phyloP scores from a whole-genome alignment of 1,140 invertebrate genomes.

The Heliconius congener region DNA sequence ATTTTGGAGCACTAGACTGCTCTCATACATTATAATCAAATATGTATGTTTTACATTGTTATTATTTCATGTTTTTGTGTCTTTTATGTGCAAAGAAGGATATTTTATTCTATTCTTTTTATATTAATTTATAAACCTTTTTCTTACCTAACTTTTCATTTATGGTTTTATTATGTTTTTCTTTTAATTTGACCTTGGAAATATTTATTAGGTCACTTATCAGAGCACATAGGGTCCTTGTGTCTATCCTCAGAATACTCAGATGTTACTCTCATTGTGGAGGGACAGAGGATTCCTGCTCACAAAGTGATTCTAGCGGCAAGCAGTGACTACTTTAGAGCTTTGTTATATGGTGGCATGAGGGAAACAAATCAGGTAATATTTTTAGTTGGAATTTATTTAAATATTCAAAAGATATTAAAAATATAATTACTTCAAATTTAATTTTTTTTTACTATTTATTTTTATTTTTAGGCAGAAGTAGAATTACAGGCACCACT shows the following conservation, averaged over 20 bases:
- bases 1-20: too few species aligned
- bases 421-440: not conserved
- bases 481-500: constrained; percentile 94
- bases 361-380: constrained; percentile 89
- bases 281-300: constrained; percentile 90
- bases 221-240: constrained; percentile 90
- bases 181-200: constrained; percentile 7
- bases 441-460: not conserved
- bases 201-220: constrained; percentile 79
- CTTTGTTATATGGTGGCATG: constrained; percentile 95
- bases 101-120: not conserved
- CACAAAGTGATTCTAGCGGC: constrained; percentile 94
- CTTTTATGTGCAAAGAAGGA: too few species aligned
- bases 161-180: constrained; percentile 1
- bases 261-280: constrained; percentile 94
- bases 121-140: not conserved
- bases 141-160: not conserved
- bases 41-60: too few species aligned
- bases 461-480: constrained; percentile 83
- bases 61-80: too few species aligned
- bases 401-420: not conserved
- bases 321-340: constrained; percentile 96
- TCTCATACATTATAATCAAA: too few species aligned
- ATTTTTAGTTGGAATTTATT: not conserved
- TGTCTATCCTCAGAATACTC: constrained; percentile 94